Evolutionary conservation across 2,888 invertebrate genomes (phyloP).

Genomic region (Drosophila aldrichi): DNA sequence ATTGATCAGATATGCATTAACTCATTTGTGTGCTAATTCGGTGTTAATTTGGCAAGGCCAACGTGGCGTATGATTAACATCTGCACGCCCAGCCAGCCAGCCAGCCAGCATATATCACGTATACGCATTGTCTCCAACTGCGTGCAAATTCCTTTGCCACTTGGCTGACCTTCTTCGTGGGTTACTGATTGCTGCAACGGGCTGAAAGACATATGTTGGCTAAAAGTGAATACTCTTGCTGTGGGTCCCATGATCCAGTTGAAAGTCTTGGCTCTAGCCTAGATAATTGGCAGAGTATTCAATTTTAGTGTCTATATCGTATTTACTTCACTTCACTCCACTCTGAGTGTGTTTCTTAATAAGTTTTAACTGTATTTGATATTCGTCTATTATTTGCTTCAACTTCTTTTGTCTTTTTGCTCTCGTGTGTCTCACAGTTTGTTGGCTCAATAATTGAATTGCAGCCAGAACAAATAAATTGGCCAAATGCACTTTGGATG

Average conservation of each 20-base stretch:
- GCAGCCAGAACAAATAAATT: constrained; percentile 49
- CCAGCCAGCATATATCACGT: constrained; percentile 30
- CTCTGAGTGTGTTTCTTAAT: not conserved
- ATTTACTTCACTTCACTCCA: not conserved
- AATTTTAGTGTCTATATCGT: not conserved
- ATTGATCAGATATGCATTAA: constrained; percentile 22
- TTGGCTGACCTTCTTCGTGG: constrained; percentile 68
- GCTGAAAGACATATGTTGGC: constrained; percentile 23
- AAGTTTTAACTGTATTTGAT: not conserved
- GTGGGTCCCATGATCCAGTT: not conserved
- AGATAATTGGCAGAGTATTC: not conserved
- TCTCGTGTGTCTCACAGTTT: constrained; percentile 27
- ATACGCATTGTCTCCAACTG: constrained; percentile 48
- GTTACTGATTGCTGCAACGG: constrained; percentile 9
- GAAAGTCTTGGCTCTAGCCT: not conserved
- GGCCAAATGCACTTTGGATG: constrained; percentile 34
- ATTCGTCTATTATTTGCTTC: not conserved
- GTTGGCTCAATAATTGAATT: constrained; percentile 37
- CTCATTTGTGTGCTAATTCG: constrained; percentile 59
- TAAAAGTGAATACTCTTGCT: not conserved
- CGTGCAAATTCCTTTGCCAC: constrained; percentile 67
- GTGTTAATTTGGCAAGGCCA: constrained; percentile 62
- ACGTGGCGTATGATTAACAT: constrained; percentile 59
- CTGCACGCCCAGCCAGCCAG: constrained; percentile 14
- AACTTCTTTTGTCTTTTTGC: constrained; percentile 4